These are phyloP conservation scores for Trichosurus vulpecula DNA, from an alignment of 2,797 vertebrate genomes.

Conservation along the genomic window DNA sequence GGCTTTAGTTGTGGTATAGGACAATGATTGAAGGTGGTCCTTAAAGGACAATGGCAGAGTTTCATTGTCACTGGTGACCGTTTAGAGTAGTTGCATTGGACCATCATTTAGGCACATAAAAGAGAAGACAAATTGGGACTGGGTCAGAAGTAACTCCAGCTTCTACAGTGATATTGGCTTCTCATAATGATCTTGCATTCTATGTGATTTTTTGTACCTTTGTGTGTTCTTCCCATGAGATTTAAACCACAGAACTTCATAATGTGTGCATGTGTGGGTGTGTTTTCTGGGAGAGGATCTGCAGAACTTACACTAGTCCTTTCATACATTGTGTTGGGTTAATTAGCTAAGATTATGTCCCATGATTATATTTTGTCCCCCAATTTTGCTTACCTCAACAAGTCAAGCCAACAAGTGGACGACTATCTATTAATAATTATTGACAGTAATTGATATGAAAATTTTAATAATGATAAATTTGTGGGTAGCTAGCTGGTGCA, in stretches of 20 bases:
- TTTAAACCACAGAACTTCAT: background rate
- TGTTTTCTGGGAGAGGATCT: background rate
- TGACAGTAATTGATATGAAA: background rate
- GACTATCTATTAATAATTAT: background rate
- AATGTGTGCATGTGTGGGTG: background rate
- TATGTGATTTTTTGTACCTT: background rate
- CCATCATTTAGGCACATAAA: background rate
- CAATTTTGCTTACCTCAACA: background rate
- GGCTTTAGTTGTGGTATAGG: background rate
- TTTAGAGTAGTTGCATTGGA: background rate
- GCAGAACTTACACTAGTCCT: too few relatives aligned
- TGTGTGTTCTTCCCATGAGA: background rate
- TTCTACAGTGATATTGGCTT: background rate
- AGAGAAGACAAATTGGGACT: background rate
- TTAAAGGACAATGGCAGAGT: background rate
- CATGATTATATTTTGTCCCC: background rate
- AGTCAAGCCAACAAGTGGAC: background rate
- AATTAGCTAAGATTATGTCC: background rate
- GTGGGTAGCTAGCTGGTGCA: background rate
- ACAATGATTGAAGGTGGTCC: background rate
- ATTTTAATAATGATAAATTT: background rate
- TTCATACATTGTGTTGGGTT: background rate
- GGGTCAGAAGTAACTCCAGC: background rate
- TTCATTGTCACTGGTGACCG: background rate
- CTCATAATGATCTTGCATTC: background rate